Conservation (phyloP, 2,797 vertebrate species). For the Macrochelys suwanniensis region DNA sequence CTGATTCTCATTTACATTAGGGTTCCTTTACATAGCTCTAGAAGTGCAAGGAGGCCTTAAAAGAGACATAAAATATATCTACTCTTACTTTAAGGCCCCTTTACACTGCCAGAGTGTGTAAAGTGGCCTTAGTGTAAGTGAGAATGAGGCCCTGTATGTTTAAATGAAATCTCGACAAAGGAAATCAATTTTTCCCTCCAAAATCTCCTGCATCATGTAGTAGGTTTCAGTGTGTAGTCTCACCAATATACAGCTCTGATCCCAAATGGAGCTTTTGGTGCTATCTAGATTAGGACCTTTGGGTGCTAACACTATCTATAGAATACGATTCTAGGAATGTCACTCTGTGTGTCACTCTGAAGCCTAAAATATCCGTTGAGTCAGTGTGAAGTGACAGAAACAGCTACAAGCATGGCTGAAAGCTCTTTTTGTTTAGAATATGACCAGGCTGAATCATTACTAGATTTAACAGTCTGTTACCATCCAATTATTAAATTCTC, state of each 20-base stretch:
- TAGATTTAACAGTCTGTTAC: background rate
- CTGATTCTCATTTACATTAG: constrained; percentile 44
- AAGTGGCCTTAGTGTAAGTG: background rate
- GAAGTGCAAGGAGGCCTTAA: background rate
- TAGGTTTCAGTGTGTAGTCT: background rate
- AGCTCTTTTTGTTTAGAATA: background rate
- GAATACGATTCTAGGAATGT: background rate
- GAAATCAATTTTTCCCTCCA: background rate
- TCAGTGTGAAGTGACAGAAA: background rate
- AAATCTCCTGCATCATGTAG: background rate
- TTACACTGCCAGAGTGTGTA: background rate
- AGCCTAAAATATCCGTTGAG: background rate
- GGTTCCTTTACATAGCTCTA: constrained; percentile 26
- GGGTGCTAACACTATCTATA: background rate
- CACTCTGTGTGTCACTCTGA: background rate
- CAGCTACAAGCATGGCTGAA: background rate
- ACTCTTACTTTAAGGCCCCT: background rate
- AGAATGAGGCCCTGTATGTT: background rate
- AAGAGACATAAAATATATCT: background rate
- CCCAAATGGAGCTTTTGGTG: background rate
- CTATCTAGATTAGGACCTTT: constrained; percentile 13
- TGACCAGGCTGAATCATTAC: background rate
- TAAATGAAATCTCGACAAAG: background rate
- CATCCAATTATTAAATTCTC: background rate
- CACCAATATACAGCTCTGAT: background rate